Conservation (phyloP, 2,113 vertebrate species). For the Zosterops pallidus region DNA sequence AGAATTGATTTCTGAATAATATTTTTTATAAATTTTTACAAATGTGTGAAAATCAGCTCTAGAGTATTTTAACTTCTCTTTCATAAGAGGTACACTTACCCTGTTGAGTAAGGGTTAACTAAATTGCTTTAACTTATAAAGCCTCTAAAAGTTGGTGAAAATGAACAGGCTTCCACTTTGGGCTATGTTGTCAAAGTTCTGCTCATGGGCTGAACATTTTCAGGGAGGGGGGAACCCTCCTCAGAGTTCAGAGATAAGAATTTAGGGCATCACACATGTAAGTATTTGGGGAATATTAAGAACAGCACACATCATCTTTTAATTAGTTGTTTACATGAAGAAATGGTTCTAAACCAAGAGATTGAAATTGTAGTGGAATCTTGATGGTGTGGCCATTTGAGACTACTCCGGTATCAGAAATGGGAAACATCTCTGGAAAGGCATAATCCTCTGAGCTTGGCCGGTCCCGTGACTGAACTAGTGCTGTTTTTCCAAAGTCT, state of each 20-base stretch:
- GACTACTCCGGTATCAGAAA: background rate
- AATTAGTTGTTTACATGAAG: background rate
- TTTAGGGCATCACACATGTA: background rate
- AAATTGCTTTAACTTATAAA: background rate
- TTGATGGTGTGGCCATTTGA: background rate
- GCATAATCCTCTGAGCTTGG: background rate
- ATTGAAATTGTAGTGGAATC: background rate
- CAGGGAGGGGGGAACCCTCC: fast-evolving
- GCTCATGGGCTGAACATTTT: background rate
- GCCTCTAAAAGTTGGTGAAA: background rate
- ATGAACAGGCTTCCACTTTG: background rate
- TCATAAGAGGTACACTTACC: background rate
- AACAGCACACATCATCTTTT: background rate
- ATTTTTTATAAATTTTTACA: background rate
- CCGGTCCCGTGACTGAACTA: background rate
- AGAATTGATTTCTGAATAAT: background rate
- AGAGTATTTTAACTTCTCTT: background rate
- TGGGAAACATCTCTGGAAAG: background rate
- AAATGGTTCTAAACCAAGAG: background rate
- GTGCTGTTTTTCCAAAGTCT: background rate
- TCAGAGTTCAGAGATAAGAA: background rate
- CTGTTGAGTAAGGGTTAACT: background rate
- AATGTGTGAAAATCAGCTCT: background rate
- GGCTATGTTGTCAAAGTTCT: background rate
- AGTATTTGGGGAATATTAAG: background rate